Conservation (phyloP, 2,113 vertebrate genomes). For the Callorhinus ursinus region DNA sequence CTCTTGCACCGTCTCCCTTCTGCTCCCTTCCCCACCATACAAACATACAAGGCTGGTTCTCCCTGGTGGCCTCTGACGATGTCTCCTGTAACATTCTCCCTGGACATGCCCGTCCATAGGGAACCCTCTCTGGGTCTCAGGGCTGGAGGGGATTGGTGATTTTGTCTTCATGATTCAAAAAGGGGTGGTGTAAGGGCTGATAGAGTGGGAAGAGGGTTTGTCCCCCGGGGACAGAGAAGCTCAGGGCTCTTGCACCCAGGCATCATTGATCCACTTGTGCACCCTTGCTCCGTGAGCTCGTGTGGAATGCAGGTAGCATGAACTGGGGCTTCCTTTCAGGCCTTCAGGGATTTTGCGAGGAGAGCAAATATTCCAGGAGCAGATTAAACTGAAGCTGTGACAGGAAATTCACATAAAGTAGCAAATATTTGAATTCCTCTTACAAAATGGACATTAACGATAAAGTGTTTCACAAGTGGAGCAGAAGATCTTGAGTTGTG, state of each 20-base stretch:
- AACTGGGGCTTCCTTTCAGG: not conserved
- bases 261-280: no score
- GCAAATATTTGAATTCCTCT: not conserved
- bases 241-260: not conserved
- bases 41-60: rapidly evolving
- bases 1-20: not conserved
- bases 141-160: not conserved
- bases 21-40: not conserved
- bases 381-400: not conserved
- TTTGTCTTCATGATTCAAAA: not conserved
- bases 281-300: no score
- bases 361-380: no score
- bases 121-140: not conserved
- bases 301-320: not conserved
- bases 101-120: not conserved
- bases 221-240: not conserved
- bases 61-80: not conserved
- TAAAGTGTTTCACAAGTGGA: not conserved
- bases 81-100: not conserved
- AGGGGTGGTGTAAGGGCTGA: not conserved
- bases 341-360: not conserved
- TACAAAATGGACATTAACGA: not conserved
- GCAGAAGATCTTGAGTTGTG: not conserved
- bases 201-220: not conserved
- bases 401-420: not conserved